phyloP scores from a whole-genome alignment of 1,140 invertebrate species.

The Ditylenchus dipsaci region DNA sequence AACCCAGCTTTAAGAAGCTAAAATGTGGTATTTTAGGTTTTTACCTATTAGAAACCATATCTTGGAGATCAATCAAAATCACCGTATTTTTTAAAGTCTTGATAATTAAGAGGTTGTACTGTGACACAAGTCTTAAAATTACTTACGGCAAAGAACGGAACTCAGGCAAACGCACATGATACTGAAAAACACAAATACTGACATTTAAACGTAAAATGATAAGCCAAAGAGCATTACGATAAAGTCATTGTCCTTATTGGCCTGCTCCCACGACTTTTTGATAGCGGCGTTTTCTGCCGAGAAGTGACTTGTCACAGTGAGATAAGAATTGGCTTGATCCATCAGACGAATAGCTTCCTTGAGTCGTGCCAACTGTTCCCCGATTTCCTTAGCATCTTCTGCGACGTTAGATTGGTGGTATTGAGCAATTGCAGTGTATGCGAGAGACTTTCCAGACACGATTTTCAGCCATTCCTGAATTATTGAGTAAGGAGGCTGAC shows the following conservation, averaged over 20 bases:
- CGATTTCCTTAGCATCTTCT: constrained; percentile 20
- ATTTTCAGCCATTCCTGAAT: constrained; percentile 35
- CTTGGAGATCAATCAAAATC: too few relatives aligned
- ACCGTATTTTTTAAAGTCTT: too few relatives aligned
- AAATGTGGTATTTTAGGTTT: too few relatives aligned
- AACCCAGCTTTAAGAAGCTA: too few relatives aligned
- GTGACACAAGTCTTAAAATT: too few relatives aligned
- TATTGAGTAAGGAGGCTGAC: not conserved
- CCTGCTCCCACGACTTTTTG: constrained; percentile 84
- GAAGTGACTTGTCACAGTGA: constrained; percentile 81
- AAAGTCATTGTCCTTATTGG: constrained; percentile 73
- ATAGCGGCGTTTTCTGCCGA: constrained; percentile 75
- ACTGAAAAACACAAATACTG: constrained; percentile 62
- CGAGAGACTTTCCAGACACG: constrained; percentile 32
- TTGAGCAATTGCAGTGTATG: constrained; percentile 35
- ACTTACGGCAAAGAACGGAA: constrained; percentile 67
- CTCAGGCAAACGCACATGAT: constrained; percentile 89
- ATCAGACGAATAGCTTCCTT: constrained; percentile 25
- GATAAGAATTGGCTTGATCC: constrained; percentile 68
- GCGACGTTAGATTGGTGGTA: constrained; percentile 30
- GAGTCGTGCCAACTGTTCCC: constrained; percentile 32
- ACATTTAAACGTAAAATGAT: constrained; percentile 67
- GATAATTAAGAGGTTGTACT: too few relatives aligned
- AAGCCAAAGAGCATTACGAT: constrained; percentile 64
- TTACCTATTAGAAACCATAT: too few relatives aligned